phyloP scores from a whole-genome alignment of 2,797 vertebrate genomes.

The Lagodon rhomboides region DNA sequence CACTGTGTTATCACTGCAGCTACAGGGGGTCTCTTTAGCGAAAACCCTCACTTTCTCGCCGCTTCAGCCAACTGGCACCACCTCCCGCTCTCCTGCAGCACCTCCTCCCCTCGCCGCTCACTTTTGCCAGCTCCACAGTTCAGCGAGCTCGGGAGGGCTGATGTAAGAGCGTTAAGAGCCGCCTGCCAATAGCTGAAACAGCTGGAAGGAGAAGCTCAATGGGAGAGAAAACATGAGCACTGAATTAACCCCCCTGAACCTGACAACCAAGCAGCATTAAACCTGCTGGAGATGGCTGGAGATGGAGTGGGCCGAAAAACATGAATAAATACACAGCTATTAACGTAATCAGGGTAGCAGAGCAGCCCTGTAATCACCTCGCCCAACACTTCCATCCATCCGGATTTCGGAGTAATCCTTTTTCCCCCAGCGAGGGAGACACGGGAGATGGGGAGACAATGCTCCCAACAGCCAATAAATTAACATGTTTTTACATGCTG shows the following conservation, averaged over 20 bases:
- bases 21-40: constrained; percentile 68
- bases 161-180: constrained; percentile 51
- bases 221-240: constrained; percentile 61
- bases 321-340: constrained; percentile 46
- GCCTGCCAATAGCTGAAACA: constrained; percentile 64
- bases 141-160: constrained; percentile 55
- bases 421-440: constrained; percentile 9
- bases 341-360: constrained; percentile 30
- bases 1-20: constrained; percentile 73
- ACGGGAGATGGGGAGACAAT: constrained; percentile 10
- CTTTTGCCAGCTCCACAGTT: constrained; percentile 58
- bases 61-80: constrained; percentile 53
- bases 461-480: constrained; percentile 72
- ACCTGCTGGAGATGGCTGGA: constrained; percentile 38
- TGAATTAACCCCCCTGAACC: constrained; percentile 71
- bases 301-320: constrained; percentile 34
- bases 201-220: constrained; percentile 71
- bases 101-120: constrained; percentile 30
- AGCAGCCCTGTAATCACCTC: constrained; percentile 35
- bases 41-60: constrained; percentile 47
- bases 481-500: constrained; percentile 71
- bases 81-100: constrained; percentile 52
- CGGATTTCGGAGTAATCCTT: constrained; percentile 54
- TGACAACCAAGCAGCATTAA: constrained; percentile 50
- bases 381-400: constrained; percentile 27